A percentile compares a stretch with the other conserved stretches of the same genome.
Conservation (phyloP, 2,888 invertebrate genomes). For the Griposia aprilina region DNA sequence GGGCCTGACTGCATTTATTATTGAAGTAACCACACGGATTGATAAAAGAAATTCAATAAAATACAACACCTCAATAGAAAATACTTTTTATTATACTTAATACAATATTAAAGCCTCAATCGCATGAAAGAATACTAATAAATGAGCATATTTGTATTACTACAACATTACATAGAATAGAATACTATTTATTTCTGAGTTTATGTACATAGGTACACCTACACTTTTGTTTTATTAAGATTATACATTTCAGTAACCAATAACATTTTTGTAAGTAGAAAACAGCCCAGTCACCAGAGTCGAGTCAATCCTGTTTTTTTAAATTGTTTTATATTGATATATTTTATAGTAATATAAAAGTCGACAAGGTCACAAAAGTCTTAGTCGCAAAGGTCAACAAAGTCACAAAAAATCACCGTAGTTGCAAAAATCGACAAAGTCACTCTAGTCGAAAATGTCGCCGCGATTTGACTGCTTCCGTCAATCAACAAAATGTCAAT, state of each 20-base stretch:
- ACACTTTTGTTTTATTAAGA: not conserved
- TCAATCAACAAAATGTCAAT: no score
- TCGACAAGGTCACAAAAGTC: no score
- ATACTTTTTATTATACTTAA: not conserved
- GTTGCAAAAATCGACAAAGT: no score
- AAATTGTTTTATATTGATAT: not conserved
- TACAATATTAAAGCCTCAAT: constrained; percentile 6
- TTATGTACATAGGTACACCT: no score
- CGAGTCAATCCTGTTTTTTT: not conserved
- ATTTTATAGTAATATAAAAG: no score
- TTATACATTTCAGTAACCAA: not conserved
- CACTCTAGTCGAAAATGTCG: no score
- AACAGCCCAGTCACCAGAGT: not conserved
- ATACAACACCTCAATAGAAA: not conserved
- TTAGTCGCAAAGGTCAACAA: no score
- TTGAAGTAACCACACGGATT: not conserved
- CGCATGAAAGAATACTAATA: not conserved
- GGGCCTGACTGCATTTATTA: not conserved
- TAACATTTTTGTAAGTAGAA: not conserved
- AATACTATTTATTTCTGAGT: not conserved
- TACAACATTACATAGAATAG: not conserved
- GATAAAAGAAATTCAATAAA: not conserved
- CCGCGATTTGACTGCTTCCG: no score
- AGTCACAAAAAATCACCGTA: no score
- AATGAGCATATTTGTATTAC: not conserved